A percentile compares a stretch with the other conserved stretches of the same genome.
These are phyloP conservation scores for Atta cephalotes DNA, from an alignment of 1,140 invertebrate species.

Conservation along the genomic window DNA sequence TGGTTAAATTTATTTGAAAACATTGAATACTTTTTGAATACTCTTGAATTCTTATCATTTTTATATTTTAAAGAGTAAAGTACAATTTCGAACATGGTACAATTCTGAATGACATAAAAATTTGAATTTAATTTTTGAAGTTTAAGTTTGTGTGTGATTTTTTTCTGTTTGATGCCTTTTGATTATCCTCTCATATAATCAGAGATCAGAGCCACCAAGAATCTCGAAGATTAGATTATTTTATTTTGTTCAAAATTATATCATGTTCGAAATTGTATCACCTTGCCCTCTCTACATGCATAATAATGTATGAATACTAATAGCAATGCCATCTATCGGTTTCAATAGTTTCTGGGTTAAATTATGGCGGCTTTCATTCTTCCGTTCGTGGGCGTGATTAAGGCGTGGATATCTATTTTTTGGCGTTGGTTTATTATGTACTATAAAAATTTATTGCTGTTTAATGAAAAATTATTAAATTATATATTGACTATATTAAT, in stretches of 20 bases:
- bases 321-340: constrained; percentile 83
- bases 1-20: not conserved
- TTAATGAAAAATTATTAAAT: constrained; percentile 12
- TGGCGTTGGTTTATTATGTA: constrained; percentile 38
- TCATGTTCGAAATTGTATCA: too few relatives aligned
- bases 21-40: not conserved
- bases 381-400: constrained; percentile 78
- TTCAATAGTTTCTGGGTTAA: constrained; percentile 80
- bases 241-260: too few relatives aligned
- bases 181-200: too few relatives aligned
- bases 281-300: not conserved
- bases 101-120: too few relatives aligned
- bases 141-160: too few relatives aligned
- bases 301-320: not conserved
- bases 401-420: constrained; percentile 69
- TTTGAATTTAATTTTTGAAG: too few relatives aligned
- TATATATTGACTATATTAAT: not conserved
- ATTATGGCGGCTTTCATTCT: constrained; percentile 84
- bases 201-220: too few relatives aligned
- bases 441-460: not conserved
- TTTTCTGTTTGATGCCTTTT: too few relatives aligned
- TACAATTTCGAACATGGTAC: too few relatives aligned
- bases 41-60: not conserved
- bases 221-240: too few relatives aligned
- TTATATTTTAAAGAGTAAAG: not conserved